These are phyloP conservation scores for Cossypha polioptera DNA, from an alignment of 2,797 vertebrate species.

Conservation along the genomic window DNA sequence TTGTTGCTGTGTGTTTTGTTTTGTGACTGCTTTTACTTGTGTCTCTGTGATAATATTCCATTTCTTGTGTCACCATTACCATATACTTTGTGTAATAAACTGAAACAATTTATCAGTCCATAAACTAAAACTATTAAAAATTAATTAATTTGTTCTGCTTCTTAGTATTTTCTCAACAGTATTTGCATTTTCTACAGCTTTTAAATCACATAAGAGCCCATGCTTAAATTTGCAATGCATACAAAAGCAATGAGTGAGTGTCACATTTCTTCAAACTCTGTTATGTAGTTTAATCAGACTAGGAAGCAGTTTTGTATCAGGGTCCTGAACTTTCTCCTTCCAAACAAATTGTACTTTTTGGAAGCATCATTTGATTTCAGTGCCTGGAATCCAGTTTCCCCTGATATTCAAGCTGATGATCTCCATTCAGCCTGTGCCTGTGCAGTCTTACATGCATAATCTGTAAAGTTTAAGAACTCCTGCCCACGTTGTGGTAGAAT, in stretches of 20 bases:
- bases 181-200: neutral
- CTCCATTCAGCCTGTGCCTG: neutral
- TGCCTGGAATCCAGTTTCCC: neutral
- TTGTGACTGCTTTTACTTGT: neutral
- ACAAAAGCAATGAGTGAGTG: neutral
- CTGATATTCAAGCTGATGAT: neutral
- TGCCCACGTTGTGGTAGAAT: neutral
- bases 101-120: neutral
- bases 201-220: neutral
- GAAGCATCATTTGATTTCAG: neutral
- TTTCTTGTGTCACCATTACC: neutral
- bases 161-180: neutral
- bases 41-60: neutral
- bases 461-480: neutral
- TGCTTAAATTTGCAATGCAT: neutral
- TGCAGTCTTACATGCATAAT: neutral
- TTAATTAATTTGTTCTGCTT: slow-evolving; percentile 23
- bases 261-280: neutral
- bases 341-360: neutral
- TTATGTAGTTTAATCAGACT: neutral
- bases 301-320: neutral
- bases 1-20: neutral
- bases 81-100: neutral
- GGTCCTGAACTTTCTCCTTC: neutral
- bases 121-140: slow-evolving; percentile 19